Base-by-base conservation (phyloP, 2,888 invertebrate genomes). In the Coremacera marginata region DNA sequence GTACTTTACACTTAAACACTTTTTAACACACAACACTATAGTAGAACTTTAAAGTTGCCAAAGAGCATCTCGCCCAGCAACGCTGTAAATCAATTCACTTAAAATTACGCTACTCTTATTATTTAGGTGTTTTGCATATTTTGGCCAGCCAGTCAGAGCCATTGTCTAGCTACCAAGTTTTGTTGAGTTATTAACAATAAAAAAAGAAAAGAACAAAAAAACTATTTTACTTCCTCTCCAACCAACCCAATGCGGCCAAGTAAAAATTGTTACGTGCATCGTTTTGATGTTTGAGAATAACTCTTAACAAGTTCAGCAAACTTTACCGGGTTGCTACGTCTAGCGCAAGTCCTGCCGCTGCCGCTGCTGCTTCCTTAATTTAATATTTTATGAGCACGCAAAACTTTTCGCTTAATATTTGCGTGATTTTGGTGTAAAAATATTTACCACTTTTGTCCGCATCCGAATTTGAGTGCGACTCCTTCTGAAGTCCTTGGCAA, bases 221-320 rank as follows among this genome's bases (percentile, higher is more conserved):
- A 25, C 22, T 25, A 22, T 22, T 57, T n/a, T 5, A 34, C 65
- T 37, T 65, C 65, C 65, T 57, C 14, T 11, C 22, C 57, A 0
- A 5, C 57, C 31, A 31, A 31, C 14, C 25, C 22, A 14, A 3
- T 57, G 19, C 14, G 57, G 22, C 19, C 57, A 57, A 57, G 25
- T 57, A 22, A 25, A 27, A 65, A 65, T 31, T 63, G 34, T 31
- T 27, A n/a, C 37, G 34, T 65, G 65, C 37, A 37, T 34, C 65
- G 37, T 34, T 57, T 57, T 57, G 57, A 57, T 65, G 19, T 27
- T 25, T 60, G 57, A 44, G 44, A 52, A 51, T 70, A 70, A 70
- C 52, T 51, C 51, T 57, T 57, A 57, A 70, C 34, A 57, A 70
- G 57, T 57, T 70, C 70, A 57, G 27, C 55, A 31, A 70, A 70